These are phyloP conservation scores for Artibeus lituratus DNA, from an alignment of 2,797 vertebrate genomes.

Conservation along the genomic window DNA sequence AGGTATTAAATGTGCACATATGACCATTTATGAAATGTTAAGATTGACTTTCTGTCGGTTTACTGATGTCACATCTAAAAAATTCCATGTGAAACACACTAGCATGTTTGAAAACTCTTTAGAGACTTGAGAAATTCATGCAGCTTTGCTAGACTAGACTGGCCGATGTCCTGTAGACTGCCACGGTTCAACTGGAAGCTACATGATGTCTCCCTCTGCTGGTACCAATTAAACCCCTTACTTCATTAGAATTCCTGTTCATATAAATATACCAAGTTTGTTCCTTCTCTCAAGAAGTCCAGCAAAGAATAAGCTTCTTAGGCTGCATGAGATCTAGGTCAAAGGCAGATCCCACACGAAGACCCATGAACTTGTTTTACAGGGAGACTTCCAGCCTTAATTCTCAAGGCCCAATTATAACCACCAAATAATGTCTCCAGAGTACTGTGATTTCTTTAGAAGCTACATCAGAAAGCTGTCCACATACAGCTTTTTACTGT, in stretches of 20 bases:
- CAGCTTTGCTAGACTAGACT: neutral
- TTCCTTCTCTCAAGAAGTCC: neutral
- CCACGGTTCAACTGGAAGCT: neutral
- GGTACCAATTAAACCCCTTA: neutral
- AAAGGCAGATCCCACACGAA: neutral
- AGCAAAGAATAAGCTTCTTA: neutral
- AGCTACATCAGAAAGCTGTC: fast-evolving
- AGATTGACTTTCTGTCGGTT: neutral
- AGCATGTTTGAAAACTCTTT: neutral
- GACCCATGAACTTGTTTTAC: neutral
- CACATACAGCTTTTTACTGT: neutral
- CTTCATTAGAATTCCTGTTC: neutral
- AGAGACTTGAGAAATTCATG: neutral
- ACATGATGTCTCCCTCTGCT: neutral
- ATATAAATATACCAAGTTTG: too few species aligned
- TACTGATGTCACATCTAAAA: neutral
- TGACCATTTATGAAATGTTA: neutral
- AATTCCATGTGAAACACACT: too few species aligned
- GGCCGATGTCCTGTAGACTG: neutral
- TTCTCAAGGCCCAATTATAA: neutral
- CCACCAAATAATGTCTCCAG: too few species aligned
- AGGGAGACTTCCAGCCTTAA: neutral
- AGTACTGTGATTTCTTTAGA: neutral
- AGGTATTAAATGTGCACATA: neutral
- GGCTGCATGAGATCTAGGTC: neutral